Evolutionary conservation across 1,140 invertebrate genomes (phyloP).

Genomic region (Sarcophaga bullata): DNA sequence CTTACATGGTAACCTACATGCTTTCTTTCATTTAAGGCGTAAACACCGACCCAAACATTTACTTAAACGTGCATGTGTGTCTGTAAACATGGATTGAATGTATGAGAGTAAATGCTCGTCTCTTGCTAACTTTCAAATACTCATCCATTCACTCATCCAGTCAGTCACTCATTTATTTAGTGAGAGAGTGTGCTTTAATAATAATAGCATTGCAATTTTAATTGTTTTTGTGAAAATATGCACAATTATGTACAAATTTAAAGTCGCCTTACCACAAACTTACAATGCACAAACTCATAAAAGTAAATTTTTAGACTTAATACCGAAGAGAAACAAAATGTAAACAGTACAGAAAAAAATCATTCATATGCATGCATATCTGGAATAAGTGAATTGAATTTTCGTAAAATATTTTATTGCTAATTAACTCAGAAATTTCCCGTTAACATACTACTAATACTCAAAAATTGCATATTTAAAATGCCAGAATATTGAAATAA

Average conservation of each 20-base stretch:
- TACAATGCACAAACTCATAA: too few species aligned
- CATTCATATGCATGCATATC: too few species aligned
- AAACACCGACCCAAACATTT: not conserved
- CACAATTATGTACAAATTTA: not conserved
- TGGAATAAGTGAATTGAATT: too few species aligned
- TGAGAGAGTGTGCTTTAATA: slow-evolving; percentile 8
- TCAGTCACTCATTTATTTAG: slow-evolving; percentile 9
- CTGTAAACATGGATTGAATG: not conserved
- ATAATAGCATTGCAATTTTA: slow-evolving; percentile 10
- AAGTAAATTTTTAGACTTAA: too few species aligned
- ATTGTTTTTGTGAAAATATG: slow-evolving; percentile 15
- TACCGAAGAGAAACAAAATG: too few species aligned
- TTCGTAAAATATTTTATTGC: too few species aligned
- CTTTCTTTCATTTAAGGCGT: slow-evolving; percentile 4
- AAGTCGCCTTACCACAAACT: not conserved
- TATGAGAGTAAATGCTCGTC: too few species aligned
- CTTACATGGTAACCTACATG: not conserved
- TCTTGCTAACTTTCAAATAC: not conserved
- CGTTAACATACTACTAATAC: too few species aligned
- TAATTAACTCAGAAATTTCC: too few species aligned
- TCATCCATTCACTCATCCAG: not conserved
- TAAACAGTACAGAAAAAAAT: too few species aligned
- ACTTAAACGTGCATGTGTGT: not conserved
- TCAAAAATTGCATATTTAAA: too few species aligned
- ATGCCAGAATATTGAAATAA: too few species aligned